Evolutionary conservation across 2,888 invertebrate species (phyloP), one percentile per base, ranked within the genome.

Genomic region (Melolontha melolontha): DNA sequence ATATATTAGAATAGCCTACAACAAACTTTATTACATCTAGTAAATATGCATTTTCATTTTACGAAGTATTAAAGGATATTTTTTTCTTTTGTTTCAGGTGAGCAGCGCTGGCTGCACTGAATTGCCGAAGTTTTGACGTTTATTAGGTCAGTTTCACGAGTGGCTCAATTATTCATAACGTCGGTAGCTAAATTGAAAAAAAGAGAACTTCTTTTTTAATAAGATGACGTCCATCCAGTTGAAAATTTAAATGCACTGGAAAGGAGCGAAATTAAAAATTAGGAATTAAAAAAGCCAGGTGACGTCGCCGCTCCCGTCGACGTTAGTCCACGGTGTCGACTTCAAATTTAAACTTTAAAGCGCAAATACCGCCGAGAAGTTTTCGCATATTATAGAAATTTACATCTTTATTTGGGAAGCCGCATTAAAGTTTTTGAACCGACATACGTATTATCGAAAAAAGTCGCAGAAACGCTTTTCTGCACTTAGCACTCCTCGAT

Each of bases 341-440:
- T 71, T 69, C 69, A 68, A 69, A 34, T 34, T 34, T 34, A 34
- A 73, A 73, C 68, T 72, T 70, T 66, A 69, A 44, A 44, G 64
- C 65, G 71, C 64, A 55, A 73, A 70, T 64, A 66, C 55, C 66
- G 17, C 41, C 55, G 55, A 55, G 50, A 67, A 70, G 68, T 71
- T 69, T 68, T 62, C 71, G 68, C 70, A 72, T 69, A 71, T 73
- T 73, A 73, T 69, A 52, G 57, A 66, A 72, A 73, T 73, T 71
- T 73, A 72, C 73, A 72, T 73, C 72, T 73, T 72, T 72, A 73
- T 72, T 73, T 73, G 72, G 69, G 65, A 68, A 70, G 72, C 66
- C 70, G 71, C 69, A 71, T 72, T 72, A 71, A 71, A 54, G 70
- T 68, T 71, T 71, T 71, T 47, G 62, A 67, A 68, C 62, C 59